Evolutionary conservation across 1,140 invertebrate species (phyloP), one percentile per base, ranked within the genome.

Genomic region (Theocolax elegans): DNA sequence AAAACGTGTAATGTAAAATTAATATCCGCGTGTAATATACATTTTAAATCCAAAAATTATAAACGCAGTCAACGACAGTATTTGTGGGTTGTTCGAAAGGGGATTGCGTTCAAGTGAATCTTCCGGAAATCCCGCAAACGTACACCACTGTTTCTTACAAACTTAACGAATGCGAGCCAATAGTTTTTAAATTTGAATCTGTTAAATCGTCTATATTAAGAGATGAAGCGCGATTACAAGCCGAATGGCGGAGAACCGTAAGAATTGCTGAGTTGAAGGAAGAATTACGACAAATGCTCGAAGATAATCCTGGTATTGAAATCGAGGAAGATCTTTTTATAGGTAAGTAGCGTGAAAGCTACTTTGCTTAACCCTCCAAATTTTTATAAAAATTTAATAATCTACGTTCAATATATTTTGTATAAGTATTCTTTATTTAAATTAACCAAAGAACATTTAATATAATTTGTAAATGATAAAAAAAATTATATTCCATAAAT

Each of bases 181-280:
- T 77, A 65, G 68, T 68, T n/a, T 87, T 88, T 19, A 80, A 81
- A 64, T 91, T 91, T 73, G 75, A 80, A 23, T 89, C 89, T 0
- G 87, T 90, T 0, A 91, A 91, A 79, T 89, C 89, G 23, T 77
- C 80, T 17, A 88, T 91, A 42, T 77, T 86, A 19, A 79, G 88
- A 19, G 84, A 89, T 53, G 73, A 85, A 13, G 72, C 83, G 10
- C 73, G 85, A 1, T 71, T 74, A 4, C 76, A 85, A 59, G 82
- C 83, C 2, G 83, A 88, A 72, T 72, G 75, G 49, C 78, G 79
- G 10, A 89, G 86, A 73, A 85, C 87, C 54, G 83, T 83, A 46
- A 90, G 89, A 78, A 74, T 86, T 9, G 82, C 85, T 27, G 85
- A 82, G 59, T 90, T 89, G 73, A 79, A 80, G 63, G 78, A 85